These are phyloP conservation scores for Galemys pyrenaicus DNA, from an alignment of 2,113 vertebrate genomes.

Conservation along the genomic window DNA sequence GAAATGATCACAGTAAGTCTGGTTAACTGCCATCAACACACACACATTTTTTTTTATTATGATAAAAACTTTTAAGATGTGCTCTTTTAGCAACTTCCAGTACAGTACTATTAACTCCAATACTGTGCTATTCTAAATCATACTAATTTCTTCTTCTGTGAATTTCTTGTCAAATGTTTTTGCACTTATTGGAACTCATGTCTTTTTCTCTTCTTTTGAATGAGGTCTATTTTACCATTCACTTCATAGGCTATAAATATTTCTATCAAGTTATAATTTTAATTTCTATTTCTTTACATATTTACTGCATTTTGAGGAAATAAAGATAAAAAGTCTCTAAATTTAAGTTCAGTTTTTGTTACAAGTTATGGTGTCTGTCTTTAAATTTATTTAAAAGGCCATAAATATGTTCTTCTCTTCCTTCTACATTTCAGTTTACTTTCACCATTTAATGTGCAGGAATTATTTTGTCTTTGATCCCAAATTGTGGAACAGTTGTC, in stretches of 20 bases:
- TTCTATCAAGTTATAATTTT: neutral
- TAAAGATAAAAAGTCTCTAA: neutral
- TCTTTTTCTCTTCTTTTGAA: neutral
- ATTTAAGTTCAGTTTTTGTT: neutral
- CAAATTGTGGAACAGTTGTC: neutral
- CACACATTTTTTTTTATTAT: neutral
- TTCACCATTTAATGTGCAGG: neutral
- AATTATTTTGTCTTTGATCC: neutral
- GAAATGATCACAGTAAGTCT: neutral
- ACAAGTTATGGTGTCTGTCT: neutral
- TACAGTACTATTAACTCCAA: neutral
- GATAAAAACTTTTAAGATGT: neutral
- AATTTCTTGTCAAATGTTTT: neutral
- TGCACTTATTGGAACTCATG: neutral
- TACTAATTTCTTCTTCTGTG: neutral
- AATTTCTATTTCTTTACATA: neutral
- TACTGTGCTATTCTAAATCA: neutral
- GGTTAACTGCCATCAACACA: too few species aligned
- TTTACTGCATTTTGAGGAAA: neutral
- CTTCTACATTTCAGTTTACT: neutral
- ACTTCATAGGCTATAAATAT: neutral
- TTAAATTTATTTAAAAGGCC: neutral
- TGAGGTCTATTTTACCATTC: neutral
- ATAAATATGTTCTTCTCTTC: neutral
- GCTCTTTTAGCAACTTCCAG: neutral